These are phyloP conservation scores for Silvanus unidentatus DNA, from an alignment of 2,888 invertebrate genomes.

Conservation along the genomic window DNA sequence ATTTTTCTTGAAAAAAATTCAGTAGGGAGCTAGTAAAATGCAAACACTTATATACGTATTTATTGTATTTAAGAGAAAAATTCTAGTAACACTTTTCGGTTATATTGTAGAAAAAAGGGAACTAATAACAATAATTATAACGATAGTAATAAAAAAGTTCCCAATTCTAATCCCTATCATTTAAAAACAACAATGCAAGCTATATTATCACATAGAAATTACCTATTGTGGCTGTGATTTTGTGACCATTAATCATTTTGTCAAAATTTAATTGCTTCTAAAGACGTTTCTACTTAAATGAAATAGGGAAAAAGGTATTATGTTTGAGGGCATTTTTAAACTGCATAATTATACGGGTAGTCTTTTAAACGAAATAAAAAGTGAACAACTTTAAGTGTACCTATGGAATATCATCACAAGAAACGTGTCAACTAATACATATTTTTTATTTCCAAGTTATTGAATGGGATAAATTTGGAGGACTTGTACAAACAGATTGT, in stretches of 20 bases:
- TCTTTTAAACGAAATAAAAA: constrained; percentile 17
- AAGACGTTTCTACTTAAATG: constrained; percentile 33
- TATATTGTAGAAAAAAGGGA: background rate
- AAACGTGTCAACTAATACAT: too few relatives aligned
- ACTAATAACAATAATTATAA: constrained; percentile 39
- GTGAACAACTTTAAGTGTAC: background rate
- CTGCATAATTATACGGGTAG: constrained; percentile 35
- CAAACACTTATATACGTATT: background rate
- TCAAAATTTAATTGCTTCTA: constrained; percentile 43
- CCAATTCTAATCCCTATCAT: constrained; percentile 37
- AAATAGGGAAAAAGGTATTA: constrained; percentile 31
- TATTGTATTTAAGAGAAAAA: background rate
- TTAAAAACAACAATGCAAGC: constrained; percentile 35
- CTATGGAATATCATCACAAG: too few relatives aligned
- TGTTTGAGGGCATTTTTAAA: constrained; percentile 31
- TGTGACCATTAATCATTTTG: constrained; percentile 44
- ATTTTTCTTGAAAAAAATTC: constrained; percentile 2
- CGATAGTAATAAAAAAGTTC: constrained; percentile 34
- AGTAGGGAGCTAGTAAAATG: background rate
- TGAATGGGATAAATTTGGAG: too few relatives aligned
- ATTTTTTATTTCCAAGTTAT: too few relatives aligned
- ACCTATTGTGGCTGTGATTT: constrained; percentile 38
- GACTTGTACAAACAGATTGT: too few relatives aligned
- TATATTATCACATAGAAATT: constrained; percentile 37
- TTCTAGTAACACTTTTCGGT: background rate